Evolutionary conservation across 2,888 invertebrate genomes (phyloP).

Genomic region (Meiosimyza platycephala): DNA sequence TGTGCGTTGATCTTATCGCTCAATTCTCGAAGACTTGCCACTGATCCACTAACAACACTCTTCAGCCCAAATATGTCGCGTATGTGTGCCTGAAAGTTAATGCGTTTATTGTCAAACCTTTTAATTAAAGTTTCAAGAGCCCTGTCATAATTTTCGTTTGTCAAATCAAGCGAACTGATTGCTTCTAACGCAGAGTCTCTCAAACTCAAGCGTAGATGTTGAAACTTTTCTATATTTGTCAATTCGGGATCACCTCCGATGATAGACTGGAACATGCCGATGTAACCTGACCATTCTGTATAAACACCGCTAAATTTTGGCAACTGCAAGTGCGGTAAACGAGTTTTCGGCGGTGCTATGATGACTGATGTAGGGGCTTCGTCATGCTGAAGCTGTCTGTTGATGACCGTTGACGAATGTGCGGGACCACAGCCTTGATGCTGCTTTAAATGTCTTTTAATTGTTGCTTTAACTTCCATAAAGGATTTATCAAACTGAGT

Average conservation of each 20-base stretch:
- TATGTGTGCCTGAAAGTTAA: slow-evolving; percentile 34
- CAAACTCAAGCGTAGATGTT: slow-evolving; percentile 18
- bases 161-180: slow-evolving; percentile 17
- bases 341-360: neutral
- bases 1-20: slow-evolving; percentile 20
- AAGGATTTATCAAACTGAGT: too few relatives aligned
- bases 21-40: slow-evolving; percentile 17
- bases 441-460: too few relatives aligned
- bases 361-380: slow-evolving; percentile 6
- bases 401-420: slow-evolving; percentile 30
- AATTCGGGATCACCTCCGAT: slow-evolving; percentile 10
- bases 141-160: slow-evolving; percentile 9
- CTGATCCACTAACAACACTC: slow-evolving; percentile 8
- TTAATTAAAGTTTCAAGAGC: slow-evolving; percentile 1
- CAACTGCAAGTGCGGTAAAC: neutral
- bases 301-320: neutral
- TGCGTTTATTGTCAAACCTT: slow-evolving; percentile 4
- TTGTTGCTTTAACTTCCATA: too few relatives aligned
- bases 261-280: neutral
- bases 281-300: neutral
- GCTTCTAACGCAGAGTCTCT: too few relatives aligned
- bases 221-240: slow-evolving; percentile 17
- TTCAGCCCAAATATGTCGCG: slow-evolving; percentile 19
- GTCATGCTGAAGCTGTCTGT: slow-evolving; percentile 25
- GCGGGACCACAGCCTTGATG: neutral